Evolutionary conservation across 2,888 invertebrate species (phyloP), one percentile per base, ranked within the genome.

Genomic region (Acrocyrtus sp.): DNA sequence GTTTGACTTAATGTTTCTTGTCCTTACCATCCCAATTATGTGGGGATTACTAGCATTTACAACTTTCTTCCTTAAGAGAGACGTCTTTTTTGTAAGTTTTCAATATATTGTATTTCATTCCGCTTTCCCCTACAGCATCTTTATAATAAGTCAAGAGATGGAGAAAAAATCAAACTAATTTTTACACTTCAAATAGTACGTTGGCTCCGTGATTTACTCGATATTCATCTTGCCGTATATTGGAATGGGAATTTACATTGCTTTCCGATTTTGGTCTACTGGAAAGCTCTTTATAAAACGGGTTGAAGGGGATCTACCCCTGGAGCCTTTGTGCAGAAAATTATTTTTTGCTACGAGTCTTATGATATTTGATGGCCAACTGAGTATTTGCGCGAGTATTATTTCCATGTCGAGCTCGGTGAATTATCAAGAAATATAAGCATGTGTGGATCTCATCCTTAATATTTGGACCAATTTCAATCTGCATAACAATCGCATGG

Each of bases 31-130:
- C 12, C 75, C 78, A 8, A 57, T 78, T 3, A 75, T 78, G 63
- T 75, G 72, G 72, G 74, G 72, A 4, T 53, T 78, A 12, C 29
- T 78, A 10, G 70, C 74, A 10, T 78, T 78, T 51, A 78, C 78
- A 4, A 78, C 78, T 1, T 66, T 60, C n/a, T 72, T 76, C 41
- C 58, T 73, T n/a, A 78, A 78, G 27, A 72, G 68, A 19, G 78
- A 78, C 27, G 68, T 62, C 4, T 78, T 78, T 43, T 78, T 78
- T 69, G 78, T 78, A 54, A 62, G 75, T 50, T 24, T 21, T 45
- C 34, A 50, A 58, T 51, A 47, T n/a, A n/a, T 34, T 34, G 6
- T 8, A 34, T 34, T 34, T 41, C 34, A 57, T 41, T 57, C 10
- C 19, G 10, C 5, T 10, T 4, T 22, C 6, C 12, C 51, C n/a